Conservation (phyloP, 2,888 invertebrate species). For the Pseudococcus viburni region DNA sequence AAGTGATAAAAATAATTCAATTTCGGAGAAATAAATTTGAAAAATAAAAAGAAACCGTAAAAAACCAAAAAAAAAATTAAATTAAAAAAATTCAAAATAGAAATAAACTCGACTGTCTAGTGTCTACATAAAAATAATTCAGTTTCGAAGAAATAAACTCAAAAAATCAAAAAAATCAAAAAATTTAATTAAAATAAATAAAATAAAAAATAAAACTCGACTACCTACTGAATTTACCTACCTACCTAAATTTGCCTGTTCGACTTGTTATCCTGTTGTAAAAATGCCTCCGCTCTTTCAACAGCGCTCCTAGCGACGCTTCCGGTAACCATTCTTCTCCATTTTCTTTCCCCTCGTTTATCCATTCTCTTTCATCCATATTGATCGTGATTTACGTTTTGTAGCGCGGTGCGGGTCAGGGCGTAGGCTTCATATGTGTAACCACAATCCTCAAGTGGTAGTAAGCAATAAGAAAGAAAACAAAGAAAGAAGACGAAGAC, state of each 20-base stretch:
- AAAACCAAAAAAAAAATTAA: too few relatives aligned
- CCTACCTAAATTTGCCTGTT: not conserved
- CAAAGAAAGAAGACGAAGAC: constrained; percentile 56
- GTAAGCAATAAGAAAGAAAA: constrained; percentile 36
- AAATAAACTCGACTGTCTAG: too few relatives aligned
- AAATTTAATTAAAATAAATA: too few relatives aligned
- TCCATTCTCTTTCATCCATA: constrained; percentile 13
- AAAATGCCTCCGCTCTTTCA: not conserved
- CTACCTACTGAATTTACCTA: not conserved
- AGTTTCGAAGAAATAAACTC: too few relatives aligned
- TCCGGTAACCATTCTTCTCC: not conserved
- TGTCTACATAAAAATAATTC: too few relatives aligned
- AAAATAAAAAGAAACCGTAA: too few relatives aligned
- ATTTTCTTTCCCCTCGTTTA: constrained; percentile 18
- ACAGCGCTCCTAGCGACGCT: not conserved
- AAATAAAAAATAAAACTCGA: too few relatives aligned
- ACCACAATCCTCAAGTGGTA: constrained; percentile 60
- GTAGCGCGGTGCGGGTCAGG: constrained; percentile 4
- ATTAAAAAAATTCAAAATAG: too few relatives aligned
- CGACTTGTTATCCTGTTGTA: not conserved
- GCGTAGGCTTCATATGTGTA: constrained; percentile 55
- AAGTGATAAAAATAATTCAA: too few relatives aligned
- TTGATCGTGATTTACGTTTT: constrained; percentile 36
- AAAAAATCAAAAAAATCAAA: too few relatives aligned
- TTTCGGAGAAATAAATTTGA: too few relatives aligned